Percentiles rank a stretch among this genome's conserved stretches.
phyloP scores from a whole-genome alignment of 2,113 vertebrate genomes.

The Eublepharis macularius region DNA sequence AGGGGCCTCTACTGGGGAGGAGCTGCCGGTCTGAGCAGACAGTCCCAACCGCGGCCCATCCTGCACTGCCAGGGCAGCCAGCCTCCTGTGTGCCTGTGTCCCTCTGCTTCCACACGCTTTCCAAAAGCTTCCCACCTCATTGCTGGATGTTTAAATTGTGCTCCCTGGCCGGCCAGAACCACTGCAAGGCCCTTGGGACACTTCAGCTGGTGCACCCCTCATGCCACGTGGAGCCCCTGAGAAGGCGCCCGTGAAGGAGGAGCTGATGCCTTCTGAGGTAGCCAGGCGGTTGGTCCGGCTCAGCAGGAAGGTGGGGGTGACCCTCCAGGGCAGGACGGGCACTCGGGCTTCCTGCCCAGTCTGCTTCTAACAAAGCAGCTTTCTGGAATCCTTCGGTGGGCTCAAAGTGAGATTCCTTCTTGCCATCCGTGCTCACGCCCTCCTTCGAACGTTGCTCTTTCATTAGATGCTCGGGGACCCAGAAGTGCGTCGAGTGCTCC shows the following conservation, averaged over 20 bases:
- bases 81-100: not conserved
- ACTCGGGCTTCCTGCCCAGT: not conserved
- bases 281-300: no score
- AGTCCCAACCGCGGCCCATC: no score
- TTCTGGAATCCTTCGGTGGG: not conserved
- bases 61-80: no score
- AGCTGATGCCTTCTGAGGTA: no score
- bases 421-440: accelerated
- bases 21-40: no score
- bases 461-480: slow-evolving; percentile 73
- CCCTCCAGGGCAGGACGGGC: no score
- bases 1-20: no score
- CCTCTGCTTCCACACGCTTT: no score
- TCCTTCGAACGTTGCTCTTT: slow-evolving; percentile 1
- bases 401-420: not conserved
- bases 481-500: slow-evolving; percentile 94
- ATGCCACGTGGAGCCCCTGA: no score
- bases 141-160: not conserved
- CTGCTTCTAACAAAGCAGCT: not conserved
- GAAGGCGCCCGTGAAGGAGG: no score
- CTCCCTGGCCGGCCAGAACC: not conserved
- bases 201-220: no score
- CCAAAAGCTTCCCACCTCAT: not conserved
- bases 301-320: not conserved
- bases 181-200: no score